These are phyloP conservation scores for Drosophila nikananu DNA, from an alignment of 1,140 invertebrate genomes.

Conservation along the genomic window DNA sequence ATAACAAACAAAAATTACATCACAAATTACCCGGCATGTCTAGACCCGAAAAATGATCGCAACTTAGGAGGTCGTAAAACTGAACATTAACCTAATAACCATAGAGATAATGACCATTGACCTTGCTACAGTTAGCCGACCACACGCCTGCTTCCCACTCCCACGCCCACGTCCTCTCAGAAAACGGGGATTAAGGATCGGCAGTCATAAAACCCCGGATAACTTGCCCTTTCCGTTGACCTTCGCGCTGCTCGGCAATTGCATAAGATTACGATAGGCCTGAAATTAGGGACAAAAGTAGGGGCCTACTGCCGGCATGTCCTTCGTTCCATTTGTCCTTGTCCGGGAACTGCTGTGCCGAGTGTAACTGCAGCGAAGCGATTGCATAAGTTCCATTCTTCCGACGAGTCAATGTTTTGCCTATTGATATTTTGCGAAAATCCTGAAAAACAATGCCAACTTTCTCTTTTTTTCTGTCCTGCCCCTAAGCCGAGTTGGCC, in stretches of 20 bases:
- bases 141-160: conserved; percentile 11
- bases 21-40: conserved; percentile 31
- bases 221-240: conserved; percentile 72
- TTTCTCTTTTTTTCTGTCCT: conserved; percentile 71
- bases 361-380: conserved; percentile 62
- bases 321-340: conserved; percentile 51
- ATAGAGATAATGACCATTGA: conserved; percentile 47
- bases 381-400: conserved; percentile 64
- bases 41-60: conserved; percentile 32
- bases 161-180: neutral
- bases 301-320: conserved; percentile 44
- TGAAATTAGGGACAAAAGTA: conserved; percentile 8
- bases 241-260: conserved; percentile 52
- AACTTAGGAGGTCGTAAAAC: conserved; percentile 59
- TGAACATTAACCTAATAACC: conserved; percentile 67
- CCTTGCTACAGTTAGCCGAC: conserved; percentile 71
- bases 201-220: conserved; percentile 36
- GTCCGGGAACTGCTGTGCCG: conserved; percentile 36
- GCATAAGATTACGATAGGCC: conserved; percentile 63
- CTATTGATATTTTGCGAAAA: conserved; percentile 64
- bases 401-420: conserved; percentile 58
- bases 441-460: conserved; percentile 54
- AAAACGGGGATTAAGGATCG: conserved; percentile 39
- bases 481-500: conserved; percentile 58
- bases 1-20: conserved; percentile 21